Conservation (phyloP, 2,113 vertebrate genomes). For the Cephalophus harveyi region DNA sequence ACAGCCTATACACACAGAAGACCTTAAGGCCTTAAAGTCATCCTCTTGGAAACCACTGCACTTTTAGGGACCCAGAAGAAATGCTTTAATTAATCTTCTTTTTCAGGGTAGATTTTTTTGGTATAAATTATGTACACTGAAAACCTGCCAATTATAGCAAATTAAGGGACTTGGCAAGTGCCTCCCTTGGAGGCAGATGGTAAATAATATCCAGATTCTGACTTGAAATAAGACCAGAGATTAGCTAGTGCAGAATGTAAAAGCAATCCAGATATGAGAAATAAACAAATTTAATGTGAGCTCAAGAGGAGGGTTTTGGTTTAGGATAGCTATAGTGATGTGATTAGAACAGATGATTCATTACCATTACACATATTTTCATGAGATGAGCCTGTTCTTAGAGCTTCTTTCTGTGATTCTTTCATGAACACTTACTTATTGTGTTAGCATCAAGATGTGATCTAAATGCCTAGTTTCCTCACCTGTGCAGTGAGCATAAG, state of each 20-base stretch:
- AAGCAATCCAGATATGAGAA: constrained; percentile 81
- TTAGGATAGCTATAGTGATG: constrained; percentile 59
- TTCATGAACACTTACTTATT: constrained; percentile 68
- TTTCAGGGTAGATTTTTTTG: constrained; percentile 77
- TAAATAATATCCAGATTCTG: constrained; percentile 87
- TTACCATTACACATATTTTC: constrained; percentile 59
- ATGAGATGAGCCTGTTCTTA: constrained; percentile 64
- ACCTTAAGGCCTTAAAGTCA: constrained; percentile 81
- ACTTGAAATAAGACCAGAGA: constrained; percentile 83
- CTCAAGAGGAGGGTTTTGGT: constrained; percentile 66
- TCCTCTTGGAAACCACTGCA: constrained; percentile 78
- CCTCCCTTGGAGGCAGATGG: constrained; percentile 85
- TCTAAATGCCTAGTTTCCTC: background rate
- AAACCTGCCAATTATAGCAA: constrained; percentile 88
- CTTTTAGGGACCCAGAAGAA: constrained; percentile 82
- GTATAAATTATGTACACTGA: constrained; percentile 88
- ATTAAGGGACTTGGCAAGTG: constrained; percentile 86
- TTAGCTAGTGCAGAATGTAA: constrained; percentile 80
- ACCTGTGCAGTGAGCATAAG: background rate
- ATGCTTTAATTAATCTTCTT: constrained; percentile 85
- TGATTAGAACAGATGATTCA: constrained; percentile 76
- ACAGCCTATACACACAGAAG: constrained; percentile 80
- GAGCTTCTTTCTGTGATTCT: constrained; percentile 44
- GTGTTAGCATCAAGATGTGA: background rate
- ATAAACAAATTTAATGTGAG: constrained; percentile 78